Percentiles rank a stretch among this genome's conserved stretches.
phyloP scores from a whole-genome alignment of 2,888 invertebrate genomes.

The Hoplodrina blanda region DNA sequence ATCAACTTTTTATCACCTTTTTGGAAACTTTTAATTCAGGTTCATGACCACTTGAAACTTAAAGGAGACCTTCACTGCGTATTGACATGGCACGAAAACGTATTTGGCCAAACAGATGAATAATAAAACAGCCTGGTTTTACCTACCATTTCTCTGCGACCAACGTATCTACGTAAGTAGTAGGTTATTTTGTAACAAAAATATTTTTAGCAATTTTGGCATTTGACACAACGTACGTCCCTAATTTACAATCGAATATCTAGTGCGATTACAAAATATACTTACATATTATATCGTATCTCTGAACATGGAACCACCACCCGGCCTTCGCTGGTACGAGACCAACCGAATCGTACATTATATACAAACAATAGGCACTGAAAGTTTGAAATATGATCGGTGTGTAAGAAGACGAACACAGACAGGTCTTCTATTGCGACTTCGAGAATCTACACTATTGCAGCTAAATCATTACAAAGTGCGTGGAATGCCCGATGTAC shows the following conservation, averaged over 20 bases:
- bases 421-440: conserved; percentile 60
- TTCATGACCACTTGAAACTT: conserved; percentile 12
- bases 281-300: conserved; percentile 85
- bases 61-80: conserved; percentile 1
- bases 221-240: conserved; percentile 73
- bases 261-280: conserved; percentile 83
- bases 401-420: conserved; percentile 68
- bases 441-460: conserved; percentile 72
- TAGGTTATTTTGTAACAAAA: conserved; percentile 77
- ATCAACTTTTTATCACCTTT: conserved; percentile 4
- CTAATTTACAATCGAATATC: conserved; percentile 78
- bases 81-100: conserved; percentile 32
- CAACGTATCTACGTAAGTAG: conserved; percentile 40
- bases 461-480: conserved; percentile 80
- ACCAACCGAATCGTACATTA: conserved; percentile 74
- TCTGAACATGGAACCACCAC: conserved; percentile 80
- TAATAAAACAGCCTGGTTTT: conserved; percentile 13
- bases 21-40: not conserved
- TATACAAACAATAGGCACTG: conserved; percentile 86
- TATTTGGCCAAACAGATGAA: conserved; percentile 28
- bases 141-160: conserved; percentile 53
- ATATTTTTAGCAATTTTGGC: conserved; percentile 82
- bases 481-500: conserved; percentile 80
- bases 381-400: conserved; percentile 78
- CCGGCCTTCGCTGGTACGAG: conserved; percentile 63